A percentile compares a stretch with the other conserved stretches of the same genome.
phyloP scores from a whole-genome alignment of 2,113 vertebrate genomes.

The Glaucomys volans region DNA sequence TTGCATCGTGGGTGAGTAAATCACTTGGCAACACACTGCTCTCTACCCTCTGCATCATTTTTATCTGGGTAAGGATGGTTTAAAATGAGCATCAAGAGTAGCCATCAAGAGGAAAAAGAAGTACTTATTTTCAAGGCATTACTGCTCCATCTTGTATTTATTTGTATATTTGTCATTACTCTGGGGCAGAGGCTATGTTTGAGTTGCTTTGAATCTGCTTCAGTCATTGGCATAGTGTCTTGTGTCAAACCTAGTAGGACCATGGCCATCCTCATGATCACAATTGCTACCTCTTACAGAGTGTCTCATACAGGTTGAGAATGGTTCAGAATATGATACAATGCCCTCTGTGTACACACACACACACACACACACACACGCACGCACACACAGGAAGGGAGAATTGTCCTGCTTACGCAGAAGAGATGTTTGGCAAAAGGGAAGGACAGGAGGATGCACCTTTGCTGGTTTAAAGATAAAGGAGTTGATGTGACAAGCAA shows the following conservation, averaged over 20 bases:
- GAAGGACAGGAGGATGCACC: neutral
- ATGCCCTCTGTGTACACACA: neutral
- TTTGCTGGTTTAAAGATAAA: neutral
- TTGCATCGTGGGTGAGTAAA: neutral
- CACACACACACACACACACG: neutral
- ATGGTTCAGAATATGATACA: neutral
- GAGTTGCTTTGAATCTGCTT: slow-evolving; percentile 15
- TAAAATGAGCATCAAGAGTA: slow-evolving; percentile 5
- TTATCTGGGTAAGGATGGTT: neutral
- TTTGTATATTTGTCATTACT: neutral
- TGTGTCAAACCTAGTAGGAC: neutral
- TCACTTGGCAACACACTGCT: neutral
- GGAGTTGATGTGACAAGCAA: neutral
- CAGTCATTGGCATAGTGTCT: neutral
- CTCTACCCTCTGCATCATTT: neutral
- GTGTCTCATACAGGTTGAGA: neutral
- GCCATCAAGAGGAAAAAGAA: neutral
- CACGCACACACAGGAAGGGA: neutral
- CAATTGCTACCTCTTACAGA: neutral
- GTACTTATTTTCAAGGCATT: neutral
- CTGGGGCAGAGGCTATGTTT: neutral
- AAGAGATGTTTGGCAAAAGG: neutral
- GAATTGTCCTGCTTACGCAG: neutral
- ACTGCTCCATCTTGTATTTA: neutral
- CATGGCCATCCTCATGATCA: neutral